Conservation (phyloP, 2,797 vertebrate species). For the Remorina albescens region DNA sequence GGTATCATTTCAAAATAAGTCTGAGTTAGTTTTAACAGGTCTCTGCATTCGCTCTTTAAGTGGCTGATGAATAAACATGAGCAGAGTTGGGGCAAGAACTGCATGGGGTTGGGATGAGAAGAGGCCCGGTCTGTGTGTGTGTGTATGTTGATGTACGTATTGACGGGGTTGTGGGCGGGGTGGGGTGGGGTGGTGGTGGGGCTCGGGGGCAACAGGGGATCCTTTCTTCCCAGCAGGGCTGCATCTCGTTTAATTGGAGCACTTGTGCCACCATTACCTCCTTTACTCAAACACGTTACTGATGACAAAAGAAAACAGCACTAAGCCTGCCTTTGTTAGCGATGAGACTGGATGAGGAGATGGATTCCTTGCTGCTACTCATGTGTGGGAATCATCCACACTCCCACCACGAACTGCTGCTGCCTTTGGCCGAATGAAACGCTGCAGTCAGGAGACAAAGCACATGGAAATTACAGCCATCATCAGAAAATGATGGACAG, state of each 20-base stretch:
- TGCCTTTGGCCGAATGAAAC: conserved; percentile 11
- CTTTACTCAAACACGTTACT: conserved; percentile 83
- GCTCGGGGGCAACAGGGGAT: conserved; percentile 69
- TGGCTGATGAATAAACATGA: conserved; percentile 88
- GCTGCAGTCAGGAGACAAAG: conserved; percentile 23
- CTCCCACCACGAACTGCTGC: conserved; percentile 62
- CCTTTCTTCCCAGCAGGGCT: conserved; percentile 81
- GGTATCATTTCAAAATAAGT: conserved; percentile 74
- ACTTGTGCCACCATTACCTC: conserved; percentile 84
- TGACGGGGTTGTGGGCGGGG: conserved; percentile 11
- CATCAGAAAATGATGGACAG: conserved; percentile 19
- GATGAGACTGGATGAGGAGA: conserved; percentile 62
- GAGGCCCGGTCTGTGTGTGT: conserved; percentile 58
- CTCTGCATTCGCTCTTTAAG: conserved; percentile 81
- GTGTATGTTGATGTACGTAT: conserved; percentile 32
- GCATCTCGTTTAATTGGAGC: conserved; percentile 84
- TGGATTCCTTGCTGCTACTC: conserved; percentile 68
- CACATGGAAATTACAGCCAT: conserved; percentile 23
- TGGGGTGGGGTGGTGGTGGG: conserved; percentile 34
- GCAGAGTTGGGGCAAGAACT: conserved; percentile 75
- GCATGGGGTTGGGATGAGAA: conserved; percentile 69
- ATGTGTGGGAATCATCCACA: conserved; percentile 78
- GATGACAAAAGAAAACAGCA: conserved; percentile 84
- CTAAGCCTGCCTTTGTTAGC: conserved; percentile 81
- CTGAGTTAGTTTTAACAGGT: conserved; percentile 83